These are phyloP conservation scores for Nemapogon koenigi DNA, from an alignment of 2,888 invertebrate species.

Conservation along the genomic window DNA sequence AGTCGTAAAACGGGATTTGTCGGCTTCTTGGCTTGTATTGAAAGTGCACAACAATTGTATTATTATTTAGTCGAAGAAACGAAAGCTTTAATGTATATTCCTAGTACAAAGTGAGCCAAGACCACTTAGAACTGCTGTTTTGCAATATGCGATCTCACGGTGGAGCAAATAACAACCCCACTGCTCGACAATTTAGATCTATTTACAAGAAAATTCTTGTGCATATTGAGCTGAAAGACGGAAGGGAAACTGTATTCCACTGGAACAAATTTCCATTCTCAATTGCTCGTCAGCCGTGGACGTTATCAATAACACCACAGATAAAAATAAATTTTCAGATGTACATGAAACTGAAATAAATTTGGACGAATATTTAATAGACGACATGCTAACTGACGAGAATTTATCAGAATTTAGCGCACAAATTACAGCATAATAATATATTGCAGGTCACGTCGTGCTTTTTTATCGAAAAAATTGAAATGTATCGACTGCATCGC, in stretches of 20 bases:
- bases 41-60: conserved; percentile 8
- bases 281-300: conserved; percentile 12
- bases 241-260: conserved; percentile 17
- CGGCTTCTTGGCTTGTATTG: conserved; percentile 11
- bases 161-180: conserved; percentile 16
- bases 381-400: too few relatives aligned
- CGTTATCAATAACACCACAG: conserved; percentile 4
- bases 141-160: conserved; percentile 15
- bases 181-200: conserved; percentile 15
- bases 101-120: conserved; percentile 15
- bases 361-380: too few relatives aligned
- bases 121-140: conserved; percentile 16
- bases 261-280: conserved; percentile 17
- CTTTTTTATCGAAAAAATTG: too few relatives aligned
- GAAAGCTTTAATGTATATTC: conserved; percentile 2
- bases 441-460: conserved; percentile 6
- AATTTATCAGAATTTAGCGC: too few relatives aligned
- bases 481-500: too few relatives aligned
- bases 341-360: not conserved
- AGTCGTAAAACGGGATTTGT: conserved; percentile 10
- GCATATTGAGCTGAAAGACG: conserved; percentile 14
- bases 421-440: too few relatives aligned
- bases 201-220: conserved; percentile 18
- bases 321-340: not conserved
- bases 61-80: not conserved